Conservation (phyloP, 2,113 vertebrate genomes). For the Nasalis larvatus region DNA sequence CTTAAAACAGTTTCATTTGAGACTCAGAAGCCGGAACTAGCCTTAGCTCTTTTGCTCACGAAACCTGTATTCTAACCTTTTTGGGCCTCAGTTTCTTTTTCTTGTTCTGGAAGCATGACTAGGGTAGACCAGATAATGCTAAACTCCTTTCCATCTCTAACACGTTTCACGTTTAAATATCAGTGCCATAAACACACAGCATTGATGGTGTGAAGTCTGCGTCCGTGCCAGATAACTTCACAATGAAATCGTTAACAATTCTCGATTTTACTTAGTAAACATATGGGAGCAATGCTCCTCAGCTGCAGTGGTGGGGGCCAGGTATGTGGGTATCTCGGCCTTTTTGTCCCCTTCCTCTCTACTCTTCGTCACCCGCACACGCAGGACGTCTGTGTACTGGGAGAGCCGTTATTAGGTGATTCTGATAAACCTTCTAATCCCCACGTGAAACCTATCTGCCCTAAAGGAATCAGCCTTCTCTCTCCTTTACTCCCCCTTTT, state of each 20-base stretch:
- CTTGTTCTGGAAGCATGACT: neutral
- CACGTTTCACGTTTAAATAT: neutral
- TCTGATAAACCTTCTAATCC: neutral
- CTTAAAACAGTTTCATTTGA: neutral
- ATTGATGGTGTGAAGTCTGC: rapidly evolving
- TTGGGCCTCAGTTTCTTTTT: neutral
- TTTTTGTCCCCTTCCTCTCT: rapidly evolving
- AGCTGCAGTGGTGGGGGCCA: rapidly evolving
- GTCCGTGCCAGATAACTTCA: neutral
- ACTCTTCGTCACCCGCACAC: rapidly evolving
- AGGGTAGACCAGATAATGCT: no score
- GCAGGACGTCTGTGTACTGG: rapidly evolving
- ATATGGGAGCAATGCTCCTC: rapidly evolving
- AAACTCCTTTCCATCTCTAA: neutral
- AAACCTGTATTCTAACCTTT: neutral
- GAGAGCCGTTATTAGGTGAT: no score
- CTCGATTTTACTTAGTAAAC: rapidly evolving
- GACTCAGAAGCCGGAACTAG: neutral
- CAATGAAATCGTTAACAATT: rapidly evolving
- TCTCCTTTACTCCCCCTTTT: neutral
- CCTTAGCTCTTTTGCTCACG: neutral
- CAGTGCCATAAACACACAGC: rapidly evolving
- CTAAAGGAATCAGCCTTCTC: neutral
- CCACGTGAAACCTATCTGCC: neutral
- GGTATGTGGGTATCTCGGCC: rapidly evolving